These are phyloP conservation scores for Chrysina gloriosa DNA, from an alignment of 2,888 invertebrate genomes.

Conservation along the genomic window DNA sequence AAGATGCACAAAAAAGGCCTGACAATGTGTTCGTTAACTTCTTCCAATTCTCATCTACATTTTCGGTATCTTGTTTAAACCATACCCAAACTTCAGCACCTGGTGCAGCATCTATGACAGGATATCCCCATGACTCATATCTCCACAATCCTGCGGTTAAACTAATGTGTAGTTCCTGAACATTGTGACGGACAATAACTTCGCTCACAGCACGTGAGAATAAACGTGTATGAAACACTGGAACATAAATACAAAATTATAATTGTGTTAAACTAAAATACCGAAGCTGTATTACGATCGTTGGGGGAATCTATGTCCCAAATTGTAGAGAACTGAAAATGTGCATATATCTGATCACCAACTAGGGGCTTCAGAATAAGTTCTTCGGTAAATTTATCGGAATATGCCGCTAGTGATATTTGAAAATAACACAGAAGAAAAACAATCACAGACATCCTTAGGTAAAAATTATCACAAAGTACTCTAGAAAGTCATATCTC, in stretches of 20 bases:
- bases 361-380: conserved; percentile 86
- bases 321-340: conserved; percentile 90
- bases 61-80: conserved; percentile 77
- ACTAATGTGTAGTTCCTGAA: conserved; percentile 91
- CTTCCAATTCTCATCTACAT: conserved; percentile 88
- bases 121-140: conserved; percentile 94
- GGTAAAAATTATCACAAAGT: neutral
- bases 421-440: conserved; percentile 18
- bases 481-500: conserved; percentile 16
- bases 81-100: conserved; percentile 96
- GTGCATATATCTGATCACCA: conserved; percentile 86
- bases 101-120: conserved; percentile 87
- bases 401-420: conserved; percentile 31
- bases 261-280: conserved; percentile 46
- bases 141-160: conserved; percentile 96
- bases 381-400: conserved; percentile 88
- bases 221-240: conserved; percentile 85
- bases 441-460: conserved; percentile 20
- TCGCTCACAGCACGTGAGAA: conserved; percentile 92
- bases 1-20: conserved; percentile 94
- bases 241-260: conserved; percentile 52
- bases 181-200: conserved; percentile 83
- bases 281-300: conserved; percentile 68
- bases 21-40: conserved; percentile 90
- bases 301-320: conserved; percentile 72